These are phyloP conservation scores for Steromphala cineraria DNA, from an alignment of 2,888 invertebrate genomes.

Conservation along the genomic window DNA sequence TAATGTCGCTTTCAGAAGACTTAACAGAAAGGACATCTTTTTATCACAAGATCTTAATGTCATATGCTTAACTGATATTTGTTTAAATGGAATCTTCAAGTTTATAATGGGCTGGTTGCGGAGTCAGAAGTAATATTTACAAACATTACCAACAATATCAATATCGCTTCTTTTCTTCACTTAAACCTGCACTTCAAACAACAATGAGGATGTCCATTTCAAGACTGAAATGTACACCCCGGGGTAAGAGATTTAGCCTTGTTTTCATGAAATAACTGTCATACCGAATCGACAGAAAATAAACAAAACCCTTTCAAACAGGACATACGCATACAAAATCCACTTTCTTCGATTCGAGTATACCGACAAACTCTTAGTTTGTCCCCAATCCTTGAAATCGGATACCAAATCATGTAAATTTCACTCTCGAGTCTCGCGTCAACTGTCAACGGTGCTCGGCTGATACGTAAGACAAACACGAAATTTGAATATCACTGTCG, in stretches of 20 bases:
- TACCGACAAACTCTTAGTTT: too few species aligned
- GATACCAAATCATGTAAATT: conserved; percentile 10
- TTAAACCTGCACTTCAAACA: background rate
- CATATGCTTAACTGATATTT: too few species aligned
- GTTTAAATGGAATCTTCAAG: too few species aligned
- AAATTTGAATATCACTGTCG: background rate
- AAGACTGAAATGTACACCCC: background rate
- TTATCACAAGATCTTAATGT: too few species aligned
- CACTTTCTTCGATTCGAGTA: background rate
- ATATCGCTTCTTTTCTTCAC: background rate
- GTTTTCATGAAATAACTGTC: conserved; percentile 7
- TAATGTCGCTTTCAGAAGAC: too few species aligned
- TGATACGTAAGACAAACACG: background rate
- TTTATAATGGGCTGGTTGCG: background rate
- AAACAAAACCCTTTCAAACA: background rate
- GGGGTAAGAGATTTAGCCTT: background rate
- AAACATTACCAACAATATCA: conserved; percentile 1
- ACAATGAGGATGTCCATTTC: background rate
- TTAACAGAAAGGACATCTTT: too few species aligned
- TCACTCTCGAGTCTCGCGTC: background rate
- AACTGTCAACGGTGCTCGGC: background rate
- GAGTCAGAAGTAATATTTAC: background rate
- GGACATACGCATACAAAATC: background rate
- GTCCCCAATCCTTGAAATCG: background rate
- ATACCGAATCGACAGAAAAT: background rate